Evolutionary conservation across 2,888 invertebrate species (phyloP), one percentile per base, ranked within the genome.

Genomic region (Deroplatys truncata): DNA sequence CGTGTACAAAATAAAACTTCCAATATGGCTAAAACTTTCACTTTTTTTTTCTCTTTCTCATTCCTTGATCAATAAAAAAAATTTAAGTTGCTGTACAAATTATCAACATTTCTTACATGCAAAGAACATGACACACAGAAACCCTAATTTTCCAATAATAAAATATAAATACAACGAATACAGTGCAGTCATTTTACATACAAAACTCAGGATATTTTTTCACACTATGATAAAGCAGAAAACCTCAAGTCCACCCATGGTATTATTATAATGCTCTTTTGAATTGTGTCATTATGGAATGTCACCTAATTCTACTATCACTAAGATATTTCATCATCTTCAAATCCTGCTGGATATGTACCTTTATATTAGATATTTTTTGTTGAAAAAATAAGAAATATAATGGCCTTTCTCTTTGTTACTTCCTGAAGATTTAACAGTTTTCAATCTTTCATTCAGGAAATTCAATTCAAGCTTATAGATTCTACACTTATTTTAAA

Each of bases 1-100:
- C 28, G 87, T 87, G 87, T 87, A 87, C 87, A 87, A 87, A 87
- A 87, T 87, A 87, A 87, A 87, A 87, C 87, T 83, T 87, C 56
- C 82, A 25, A 31, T 84, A 84, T 35, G 13, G 28, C 87, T 87
- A 87, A 35, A 83, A 29, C 10, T 83, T 83, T 72, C 82, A 82
- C 82, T 87, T 28, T 83, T 87, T 35, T n/a, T 43, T 43, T 72
- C 15, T 56, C 56, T 72, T 72, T 72, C 56, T 72, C 56, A 25
- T 72, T 72, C 56, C 56, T 72, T 72, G 56, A 72, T 72, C 25
- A 72, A 87, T 87, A 87, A 87, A 87, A 87, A 87, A 87, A 87
- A 87, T 87, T 87, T 82, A 87, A 82, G 43, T 87, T 87, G 83
- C 87, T 87, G 87, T 87, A 87, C 87, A 87, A 87, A 87, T 87